Percentiles rank a stretch among this genome's conserved stretches.
These are phyloP conservation scores for Corythaeola cristata DNA, from an alignment of 2,113 vertebrate genomes.

Conservation along the genomic window DNA sequence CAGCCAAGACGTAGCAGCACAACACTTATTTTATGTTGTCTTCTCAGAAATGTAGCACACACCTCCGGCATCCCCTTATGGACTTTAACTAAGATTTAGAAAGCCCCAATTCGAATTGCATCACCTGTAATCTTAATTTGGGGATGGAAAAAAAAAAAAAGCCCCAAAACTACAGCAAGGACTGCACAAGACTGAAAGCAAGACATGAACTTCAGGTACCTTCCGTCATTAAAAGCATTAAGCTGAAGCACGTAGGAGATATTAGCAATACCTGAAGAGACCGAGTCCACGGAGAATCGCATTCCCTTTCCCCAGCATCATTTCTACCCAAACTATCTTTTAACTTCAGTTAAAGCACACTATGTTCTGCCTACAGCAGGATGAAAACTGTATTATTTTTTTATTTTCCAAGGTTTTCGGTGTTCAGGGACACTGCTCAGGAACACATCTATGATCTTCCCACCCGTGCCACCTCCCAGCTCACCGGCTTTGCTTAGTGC, in stretches of 20 bases:
- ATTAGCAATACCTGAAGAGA: background rate
- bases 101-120: background rate
- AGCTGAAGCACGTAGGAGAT: background rate
- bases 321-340: background rate
- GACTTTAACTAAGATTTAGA: background rate
- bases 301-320: background rate
- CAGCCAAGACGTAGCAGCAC: background rate
- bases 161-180: background rate
- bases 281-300: accelerated
- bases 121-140: background rate
- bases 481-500: background rate
- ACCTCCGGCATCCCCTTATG: background rate
- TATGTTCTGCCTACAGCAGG: background rate
- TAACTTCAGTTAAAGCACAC: background rate
- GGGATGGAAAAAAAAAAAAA: background rate
- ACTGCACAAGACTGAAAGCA: background rate
- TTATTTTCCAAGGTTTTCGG: background rate
- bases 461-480: background rate
- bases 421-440: background rate
- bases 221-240: background rate
- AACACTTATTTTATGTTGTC: background rate
- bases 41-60: background rate
- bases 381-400: background rate
- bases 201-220: background rate
- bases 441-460: background rate